Evolutionary conservation across 2,797 vertebrate genomes (phyloP).

Genomic region (Cossypha niveicapilla): DNA sequence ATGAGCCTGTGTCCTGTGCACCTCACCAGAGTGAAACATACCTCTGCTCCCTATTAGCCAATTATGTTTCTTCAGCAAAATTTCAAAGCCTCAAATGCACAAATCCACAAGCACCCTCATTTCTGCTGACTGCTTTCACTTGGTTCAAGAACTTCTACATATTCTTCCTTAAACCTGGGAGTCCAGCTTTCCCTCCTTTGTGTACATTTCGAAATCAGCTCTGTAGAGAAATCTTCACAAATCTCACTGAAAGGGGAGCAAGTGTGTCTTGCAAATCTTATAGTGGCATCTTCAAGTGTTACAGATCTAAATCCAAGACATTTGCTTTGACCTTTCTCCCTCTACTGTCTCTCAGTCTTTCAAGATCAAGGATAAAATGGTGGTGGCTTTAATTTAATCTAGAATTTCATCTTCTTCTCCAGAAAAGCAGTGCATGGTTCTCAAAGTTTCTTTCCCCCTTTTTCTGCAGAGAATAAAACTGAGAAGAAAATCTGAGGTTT

Average conservation of each 20-base stretch:
- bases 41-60: accelerated
- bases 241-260: background rate
- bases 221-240: background rate
- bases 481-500: background rate
- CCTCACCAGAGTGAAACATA: background rate
- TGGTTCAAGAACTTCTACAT: background rate
- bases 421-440: background rate
- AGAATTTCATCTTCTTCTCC: background rate
- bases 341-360: background rate
- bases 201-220: background rate
- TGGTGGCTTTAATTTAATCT: background rate
- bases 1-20: background rate
- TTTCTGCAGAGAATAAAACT: background rate
- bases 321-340: background rate
- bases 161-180: background rate
- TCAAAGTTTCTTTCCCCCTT: background rate
- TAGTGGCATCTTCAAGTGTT: background rate
- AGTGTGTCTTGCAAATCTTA: background rate
- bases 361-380: background rate
- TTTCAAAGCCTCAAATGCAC: background rate
- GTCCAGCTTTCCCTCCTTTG: background rate
- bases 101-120: background rate
- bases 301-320: background rate
- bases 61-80: background rate
- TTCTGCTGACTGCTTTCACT: background rate